These are phyloP conservation scores for Equus quagga DNA, from an alignment of 2,113 vertebrate genomes.

Conservation along the genomic window DNA sequence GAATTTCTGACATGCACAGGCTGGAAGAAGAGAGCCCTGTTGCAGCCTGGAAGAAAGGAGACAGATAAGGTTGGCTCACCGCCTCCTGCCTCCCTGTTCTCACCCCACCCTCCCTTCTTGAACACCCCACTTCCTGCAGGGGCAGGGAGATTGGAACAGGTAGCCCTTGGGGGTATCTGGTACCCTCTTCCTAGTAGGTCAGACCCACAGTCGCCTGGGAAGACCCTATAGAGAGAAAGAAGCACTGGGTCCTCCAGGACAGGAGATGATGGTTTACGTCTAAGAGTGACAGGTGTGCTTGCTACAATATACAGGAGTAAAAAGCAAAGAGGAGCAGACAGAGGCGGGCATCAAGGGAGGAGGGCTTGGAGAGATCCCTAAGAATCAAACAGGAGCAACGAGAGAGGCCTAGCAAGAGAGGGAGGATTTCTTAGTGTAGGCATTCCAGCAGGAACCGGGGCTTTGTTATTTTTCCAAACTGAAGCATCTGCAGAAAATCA, in stretches of 20 bases:
- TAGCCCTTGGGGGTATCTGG: background rate
- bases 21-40: background rate
- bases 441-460: accelerated
- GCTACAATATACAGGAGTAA: background rate
- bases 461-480: background rate
- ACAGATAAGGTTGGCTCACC: background rate
- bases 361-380: background rate
- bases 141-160: background rate
- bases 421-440: background rate
- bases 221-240: no score
- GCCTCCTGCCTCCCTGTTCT: no score
- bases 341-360: background rate
- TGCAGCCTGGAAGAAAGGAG: background rate
- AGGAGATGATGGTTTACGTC: background rate
- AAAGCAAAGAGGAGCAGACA: background rate
- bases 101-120: no score
- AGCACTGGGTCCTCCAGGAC: background rate
- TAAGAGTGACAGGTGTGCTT: background rate
- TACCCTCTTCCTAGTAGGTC: background rate
- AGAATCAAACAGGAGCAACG: background rate
- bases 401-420: background rate
- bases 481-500: background rate
- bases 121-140: background rate
- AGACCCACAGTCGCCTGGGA: background rate
- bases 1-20: background rate